phyloP scores from a whole-genome alignment of 2,797 vertebrate species.

The Vireo griseus region DNA sequence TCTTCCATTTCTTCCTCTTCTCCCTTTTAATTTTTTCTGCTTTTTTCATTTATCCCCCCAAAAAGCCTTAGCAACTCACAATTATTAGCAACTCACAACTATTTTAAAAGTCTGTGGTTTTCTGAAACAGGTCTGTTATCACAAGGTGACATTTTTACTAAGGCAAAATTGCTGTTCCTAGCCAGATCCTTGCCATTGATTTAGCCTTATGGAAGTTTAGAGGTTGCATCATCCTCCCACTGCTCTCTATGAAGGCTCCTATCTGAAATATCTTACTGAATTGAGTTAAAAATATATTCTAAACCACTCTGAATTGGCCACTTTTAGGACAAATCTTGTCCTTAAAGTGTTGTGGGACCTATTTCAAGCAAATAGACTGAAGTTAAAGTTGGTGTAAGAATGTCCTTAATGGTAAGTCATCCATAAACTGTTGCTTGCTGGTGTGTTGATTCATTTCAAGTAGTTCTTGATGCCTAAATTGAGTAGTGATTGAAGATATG shows the following conservation, averaged over 20 bases:
- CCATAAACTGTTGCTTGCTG: background rate
- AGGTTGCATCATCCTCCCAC: background rate
- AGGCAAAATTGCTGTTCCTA: background rate
- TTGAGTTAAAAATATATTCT: background rate
- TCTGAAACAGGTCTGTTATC: background rate
- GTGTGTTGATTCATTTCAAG: background rate
- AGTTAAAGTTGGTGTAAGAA: background rate
- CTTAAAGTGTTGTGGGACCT: background rate
- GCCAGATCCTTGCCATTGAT: background rate
- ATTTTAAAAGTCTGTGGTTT: background rate
- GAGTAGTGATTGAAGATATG: background rate
- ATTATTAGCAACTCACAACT: background rate
- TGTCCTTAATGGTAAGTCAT: background rate
- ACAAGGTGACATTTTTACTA: background rate
- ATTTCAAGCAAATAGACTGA: background rate
- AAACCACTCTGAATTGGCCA: background rate
- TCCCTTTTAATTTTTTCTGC: background rate
- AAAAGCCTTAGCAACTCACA: background rate
- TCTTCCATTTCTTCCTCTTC: background rate
- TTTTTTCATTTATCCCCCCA: rapidly evolving
- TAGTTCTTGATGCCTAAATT: background rate
- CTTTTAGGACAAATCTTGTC: background rate
- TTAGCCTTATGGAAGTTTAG: background rate
- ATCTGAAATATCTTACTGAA: background rate
- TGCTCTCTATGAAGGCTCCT: background rate